Evolutionary conservation across 2,113 vertebrate genomes (phyloP), one percentile per base, ranked within the genome.

Genomic region (Pyxicephalus adspersus): DNA sequence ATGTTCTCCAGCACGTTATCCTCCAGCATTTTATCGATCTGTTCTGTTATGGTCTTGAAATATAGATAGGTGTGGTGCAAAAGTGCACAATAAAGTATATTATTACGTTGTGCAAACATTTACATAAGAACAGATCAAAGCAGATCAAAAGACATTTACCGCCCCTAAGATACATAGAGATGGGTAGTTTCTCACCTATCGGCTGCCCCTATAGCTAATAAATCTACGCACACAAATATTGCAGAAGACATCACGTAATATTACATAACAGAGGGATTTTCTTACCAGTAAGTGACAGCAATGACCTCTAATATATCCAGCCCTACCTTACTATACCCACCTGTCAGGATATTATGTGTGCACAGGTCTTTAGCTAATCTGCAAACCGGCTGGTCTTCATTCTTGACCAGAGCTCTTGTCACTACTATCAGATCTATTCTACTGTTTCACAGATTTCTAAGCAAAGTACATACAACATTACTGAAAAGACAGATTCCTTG

Each of bases 321-420:
- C 68, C 79, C 26, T 25, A 25, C 60, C 26, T 20, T 38, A 3
- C 64, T 52, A 50, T 57, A 72, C 55, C 61, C 79, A 74, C 79
- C 26, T 63, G 78, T 18, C 23, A 25, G 17, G 18, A 17, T 68
- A 79, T 57, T 38, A 26, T 61, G 31, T 15, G 25, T 54, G 4
- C 45, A 45, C 13, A 8, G 79, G 15, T 50, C 65, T 20, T 5
- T 5, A 29, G 28, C 26, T 80, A 80, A 64, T 64, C 67, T 52
- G 13, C 26, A 65, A 74, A 81, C 79, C 58, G 23, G 79, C n/a
- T 54, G 18, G 20, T 19, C 79, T 64, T 74, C 79, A 81, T 81
- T 73, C 79, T 55, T 64, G 8, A 28, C 45, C 45, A 23, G 45
- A 50, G 45, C 45, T 58, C 38, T 61, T 64, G 20, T 81, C 34